Percentiles rank a stretch among this genome's conserved stretches.
phyloP scores from a whole-genome alignment of 2,797 vertebrate genomes.

The Enteromius unitaeniatus region DNA sequence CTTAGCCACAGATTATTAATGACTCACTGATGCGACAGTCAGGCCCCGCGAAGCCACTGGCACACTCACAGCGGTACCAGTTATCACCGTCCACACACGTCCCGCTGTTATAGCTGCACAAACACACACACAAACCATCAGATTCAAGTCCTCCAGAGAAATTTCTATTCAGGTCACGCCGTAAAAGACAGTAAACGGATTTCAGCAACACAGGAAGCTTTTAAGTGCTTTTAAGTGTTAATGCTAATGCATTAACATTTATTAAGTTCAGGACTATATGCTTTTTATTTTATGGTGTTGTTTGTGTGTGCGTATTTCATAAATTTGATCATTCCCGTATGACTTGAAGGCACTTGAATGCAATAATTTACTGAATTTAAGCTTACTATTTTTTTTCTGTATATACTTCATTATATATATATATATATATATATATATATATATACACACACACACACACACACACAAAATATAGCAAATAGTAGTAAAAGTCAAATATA shows the following conservation, averaged over 20 bases:
- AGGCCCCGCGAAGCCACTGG: slow-evolving; percentile 85
- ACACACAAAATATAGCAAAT: no score
- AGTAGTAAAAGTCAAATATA: no score
- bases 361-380: background rate
- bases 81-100: slow-evolving; percentile 89
- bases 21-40: slow-evolving; percentile 91
- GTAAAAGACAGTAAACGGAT: background rate
- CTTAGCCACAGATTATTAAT: background rate
- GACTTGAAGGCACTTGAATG: background rate
- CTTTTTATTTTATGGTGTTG: background rate
- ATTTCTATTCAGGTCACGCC: background rate
- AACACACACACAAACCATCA: background rate
- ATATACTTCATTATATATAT: no score
- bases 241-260: background rate
- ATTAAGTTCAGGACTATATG: background rate
- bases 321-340: background rate
- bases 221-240: background rate
- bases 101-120: slow-evolving; percentile 85
- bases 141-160: background rate
- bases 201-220: background rate
- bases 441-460: no score
- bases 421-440: no score
- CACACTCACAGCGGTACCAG: slow-evolving; percentile 90
- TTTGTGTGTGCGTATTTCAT: background rate
- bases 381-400: no score